Evolutionary conservation across 2,797 vertebrate species (phyloP).

Genomic region (Rhynchonycteris naso): DNA sequence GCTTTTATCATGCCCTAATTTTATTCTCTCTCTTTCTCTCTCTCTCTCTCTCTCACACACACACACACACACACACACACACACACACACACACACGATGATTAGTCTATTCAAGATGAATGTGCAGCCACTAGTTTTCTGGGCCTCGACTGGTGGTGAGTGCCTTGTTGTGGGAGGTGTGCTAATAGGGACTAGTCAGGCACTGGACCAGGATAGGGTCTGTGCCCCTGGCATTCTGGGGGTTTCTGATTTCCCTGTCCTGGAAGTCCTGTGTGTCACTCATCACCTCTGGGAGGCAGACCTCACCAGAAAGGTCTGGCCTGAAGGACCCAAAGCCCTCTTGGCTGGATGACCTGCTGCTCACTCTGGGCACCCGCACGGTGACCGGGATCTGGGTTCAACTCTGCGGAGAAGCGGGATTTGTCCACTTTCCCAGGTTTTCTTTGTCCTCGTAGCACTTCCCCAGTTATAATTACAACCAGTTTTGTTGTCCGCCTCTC

Average conservation of each 20-base stretch:
- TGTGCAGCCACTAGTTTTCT: background rate
- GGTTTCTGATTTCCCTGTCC: background rate
- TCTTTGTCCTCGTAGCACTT: background rate
- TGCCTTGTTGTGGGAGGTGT: background rate
- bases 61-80: too few relatives aligned
- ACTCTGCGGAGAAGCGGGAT: background rate
- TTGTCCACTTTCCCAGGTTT: background rate
- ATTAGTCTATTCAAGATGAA: background rate
- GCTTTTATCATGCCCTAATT: background rate
- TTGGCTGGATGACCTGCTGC: background rate
- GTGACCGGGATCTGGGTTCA: background rate
- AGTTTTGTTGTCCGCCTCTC: background rate
- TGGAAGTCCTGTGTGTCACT: background rate
- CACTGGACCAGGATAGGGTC: background rate
- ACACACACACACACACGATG: background rate
- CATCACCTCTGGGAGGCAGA: background rate
- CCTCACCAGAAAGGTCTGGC: background rate
- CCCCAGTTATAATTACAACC: background rate
- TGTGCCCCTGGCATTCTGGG: background rate
- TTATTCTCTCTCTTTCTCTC: background rate
- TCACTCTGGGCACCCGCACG: accelerated
- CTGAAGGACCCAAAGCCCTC: background rate
- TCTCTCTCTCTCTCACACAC: too few relatives aligned
- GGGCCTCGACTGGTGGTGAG: background rate
- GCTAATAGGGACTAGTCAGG: background rate